These are phyloP conservation scores for Prunella himalayana DNA, from an alignment of 2,113 vertebrate species.

Conservation along the genomic window DNA sequence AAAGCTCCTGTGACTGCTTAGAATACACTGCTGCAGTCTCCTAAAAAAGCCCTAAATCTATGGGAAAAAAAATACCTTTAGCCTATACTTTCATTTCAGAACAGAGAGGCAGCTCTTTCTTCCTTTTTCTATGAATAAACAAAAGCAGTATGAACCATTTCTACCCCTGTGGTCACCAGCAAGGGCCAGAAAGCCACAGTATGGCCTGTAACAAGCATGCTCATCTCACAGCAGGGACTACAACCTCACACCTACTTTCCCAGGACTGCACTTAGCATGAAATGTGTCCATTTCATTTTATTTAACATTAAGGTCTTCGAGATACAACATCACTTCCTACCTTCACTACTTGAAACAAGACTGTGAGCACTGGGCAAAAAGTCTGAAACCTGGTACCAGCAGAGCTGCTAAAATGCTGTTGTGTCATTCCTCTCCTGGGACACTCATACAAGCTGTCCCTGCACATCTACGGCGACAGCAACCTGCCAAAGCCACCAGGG, in stretches of 20 bases:
- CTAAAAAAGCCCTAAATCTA: neutral
- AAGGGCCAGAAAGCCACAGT: neutral
- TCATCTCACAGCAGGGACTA: neutral
- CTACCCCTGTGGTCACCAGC: neutral
- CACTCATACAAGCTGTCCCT: neutral
- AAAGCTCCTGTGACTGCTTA: slow-evolving; percentile 3
- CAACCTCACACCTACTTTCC: neutral
- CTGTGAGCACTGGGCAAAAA: neutral
- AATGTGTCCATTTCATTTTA: neutral
- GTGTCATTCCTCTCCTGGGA: neutral
- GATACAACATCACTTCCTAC: neutral
- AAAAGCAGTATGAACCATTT: neutral
- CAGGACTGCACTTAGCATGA: neutral
- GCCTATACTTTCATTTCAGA: neutral
- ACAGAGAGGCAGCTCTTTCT: neutral
- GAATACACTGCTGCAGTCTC: neutral
- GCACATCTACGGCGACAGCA: neutral
- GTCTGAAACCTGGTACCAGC: neutral
- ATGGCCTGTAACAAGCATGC: neutral
- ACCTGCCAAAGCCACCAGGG: neutral
- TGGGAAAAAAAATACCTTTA: neutral
- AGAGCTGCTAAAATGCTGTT: neutral
- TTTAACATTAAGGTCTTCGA: neutral
- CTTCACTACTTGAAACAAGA: neutral
- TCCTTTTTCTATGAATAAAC: neutral